phyloP scores from a whole-genome alignment of 2,888 invertebrate genomes.

The Drosophila percnosoma region DNA sequence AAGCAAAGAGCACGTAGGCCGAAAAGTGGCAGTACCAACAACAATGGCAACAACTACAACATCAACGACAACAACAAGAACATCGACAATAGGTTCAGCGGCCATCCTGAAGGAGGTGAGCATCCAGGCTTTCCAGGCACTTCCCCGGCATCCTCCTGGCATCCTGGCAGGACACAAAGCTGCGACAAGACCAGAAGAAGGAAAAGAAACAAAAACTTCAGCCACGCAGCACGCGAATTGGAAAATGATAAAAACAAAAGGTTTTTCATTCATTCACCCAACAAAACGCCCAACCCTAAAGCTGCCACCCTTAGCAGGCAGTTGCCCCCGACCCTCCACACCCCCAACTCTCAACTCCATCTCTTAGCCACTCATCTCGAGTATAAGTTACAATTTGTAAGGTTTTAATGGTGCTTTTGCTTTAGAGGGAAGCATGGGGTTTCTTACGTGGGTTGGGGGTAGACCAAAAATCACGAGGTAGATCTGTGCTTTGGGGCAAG shows the following conservation, averaged over 20 bases:
- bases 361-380: slow-evolving; percentile 57
- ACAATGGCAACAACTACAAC: slow-evolving; percentile 19
- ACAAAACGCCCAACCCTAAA: slow-evolving; percentile 4
- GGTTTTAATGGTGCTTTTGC: slow-evolving; percentile 68
- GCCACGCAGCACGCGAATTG: slow-evolving; percentile 62
- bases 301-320: slow-evolving; percentile 15
- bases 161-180: slow-evolving; percentile 21
- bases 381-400: slow-evolving; percentile 77
- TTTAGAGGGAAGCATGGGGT: neutral
- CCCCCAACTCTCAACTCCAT: slow-evolving; percentile 2
- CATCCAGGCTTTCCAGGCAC: slow-evolving; percentile 12
- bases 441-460: neutral
- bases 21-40: slow-evolving; percentile 63
- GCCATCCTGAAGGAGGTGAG: slow-evolving; percentile 74
- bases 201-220: slow-evolving; percentile 1
- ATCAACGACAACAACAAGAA: slow-evolving; percentile 17
- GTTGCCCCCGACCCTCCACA: neutral
- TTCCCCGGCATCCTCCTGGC: slow-evolving; percentile 5
- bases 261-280: slow-evolving; percentile 42
- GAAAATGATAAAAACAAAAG: slow-evolving; percentile 78
- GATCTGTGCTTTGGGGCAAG: slow-evolving; percentile 9
- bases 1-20: slow-evolving; percentile 80
- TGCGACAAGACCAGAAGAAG: slow-evolving; percentile 14
- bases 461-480: slow-evolving; percentile 28
- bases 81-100: slow-evolving; percentile 37